These are phyloP conservation scores for Acromyrmex heyeri DNA, from an alignment of 1,140 invertebrate genomes.

Conservation along the genomic window DNA sequence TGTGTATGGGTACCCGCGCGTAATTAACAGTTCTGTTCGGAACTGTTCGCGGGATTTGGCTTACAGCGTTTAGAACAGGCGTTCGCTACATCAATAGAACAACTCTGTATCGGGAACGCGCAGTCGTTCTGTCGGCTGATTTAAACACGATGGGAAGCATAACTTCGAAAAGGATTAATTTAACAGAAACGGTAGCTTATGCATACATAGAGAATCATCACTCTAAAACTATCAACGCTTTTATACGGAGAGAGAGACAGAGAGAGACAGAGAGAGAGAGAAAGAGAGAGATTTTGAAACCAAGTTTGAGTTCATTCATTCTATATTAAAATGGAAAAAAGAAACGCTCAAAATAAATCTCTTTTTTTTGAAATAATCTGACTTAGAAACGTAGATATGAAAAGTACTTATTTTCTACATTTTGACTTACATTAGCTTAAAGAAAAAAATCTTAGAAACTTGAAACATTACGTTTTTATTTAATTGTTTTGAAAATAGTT, in stretches of 20 bases:
- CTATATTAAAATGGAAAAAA: background rate
- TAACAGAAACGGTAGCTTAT: background rate
- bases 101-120: background rate
- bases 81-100: background rate
- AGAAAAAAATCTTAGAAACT: background rate
- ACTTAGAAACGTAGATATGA: background rate
- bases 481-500: no score
- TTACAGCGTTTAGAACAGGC: background rate
- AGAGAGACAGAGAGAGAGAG: no score
- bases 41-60: background rate
- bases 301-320: background rate
- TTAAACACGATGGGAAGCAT: background rate
- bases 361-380: background rate
- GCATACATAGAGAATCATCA: background rate
- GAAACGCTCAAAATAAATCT: background rate
- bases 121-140: background rate
- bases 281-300: no score
- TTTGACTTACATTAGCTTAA: background rate
- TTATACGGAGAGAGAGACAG: background rate
- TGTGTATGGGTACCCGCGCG: background rate
- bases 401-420: background rate
- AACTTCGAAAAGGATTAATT: slow-evolving; percentile 28
- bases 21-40: slow-evolving; percentile 26
- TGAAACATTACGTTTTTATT: background rate
- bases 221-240: background rate